Percentiles rank a stretch among this genome's conserved stretches.
phyloP scores from a whole-genome alignment of 1,140 invertebrate species.

The Drosophila triauraria region DNA sequence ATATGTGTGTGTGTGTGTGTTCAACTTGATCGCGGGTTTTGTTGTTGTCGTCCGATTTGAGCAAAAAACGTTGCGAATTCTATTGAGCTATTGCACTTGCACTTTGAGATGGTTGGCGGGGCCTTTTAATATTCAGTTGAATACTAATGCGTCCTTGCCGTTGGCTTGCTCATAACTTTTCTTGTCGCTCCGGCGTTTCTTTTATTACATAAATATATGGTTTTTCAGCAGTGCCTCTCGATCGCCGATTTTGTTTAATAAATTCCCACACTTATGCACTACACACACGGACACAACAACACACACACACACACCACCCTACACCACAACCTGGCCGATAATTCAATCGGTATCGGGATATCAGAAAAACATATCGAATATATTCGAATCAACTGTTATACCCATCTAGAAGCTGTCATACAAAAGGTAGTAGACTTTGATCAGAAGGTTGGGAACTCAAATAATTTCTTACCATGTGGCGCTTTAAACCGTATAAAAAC shows the following conservation, averaged over 20 bases:
- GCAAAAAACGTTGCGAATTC: slow-evolving; percentile 13
- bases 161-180: slow-evolving; percentile 8
- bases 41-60: slow-evolving; percentile 18
- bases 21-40: slow-evolving; percentile 16
- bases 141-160: slow-evolving; percentile 3
- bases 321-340: too few species aligned
- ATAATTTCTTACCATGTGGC: too few species aligned
- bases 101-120: slow-evolving; percentile 2
- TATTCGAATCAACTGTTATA: too few species aligned
- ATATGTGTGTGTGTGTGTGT: background rate
- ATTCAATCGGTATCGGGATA: too few species aligned
- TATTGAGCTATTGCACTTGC: slow-evolving; percentile 19
- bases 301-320: too few species aligned
- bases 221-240: slow-evolving; percentile 8
- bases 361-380: too few species aligned
- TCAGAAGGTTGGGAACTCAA: too few species aligned
- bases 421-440: too few species aligned
- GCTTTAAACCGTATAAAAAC: too few species aligned
- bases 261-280: slow-evolving; percentile 11
- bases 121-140: background rate
- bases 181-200: slow-evolving; percentile 13
- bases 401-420: too few species aligned
- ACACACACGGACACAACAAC: too few species aligned
- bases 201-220: slow-evolving; percentile 40
- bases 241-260: slow-evolving; percentile 37